A percentile compares a stretch with the other conserved stretches of the same genome.
Conservation (phyloP, 1,140 invertebrate species). For the Drosophila rhopaloa region DNA sequence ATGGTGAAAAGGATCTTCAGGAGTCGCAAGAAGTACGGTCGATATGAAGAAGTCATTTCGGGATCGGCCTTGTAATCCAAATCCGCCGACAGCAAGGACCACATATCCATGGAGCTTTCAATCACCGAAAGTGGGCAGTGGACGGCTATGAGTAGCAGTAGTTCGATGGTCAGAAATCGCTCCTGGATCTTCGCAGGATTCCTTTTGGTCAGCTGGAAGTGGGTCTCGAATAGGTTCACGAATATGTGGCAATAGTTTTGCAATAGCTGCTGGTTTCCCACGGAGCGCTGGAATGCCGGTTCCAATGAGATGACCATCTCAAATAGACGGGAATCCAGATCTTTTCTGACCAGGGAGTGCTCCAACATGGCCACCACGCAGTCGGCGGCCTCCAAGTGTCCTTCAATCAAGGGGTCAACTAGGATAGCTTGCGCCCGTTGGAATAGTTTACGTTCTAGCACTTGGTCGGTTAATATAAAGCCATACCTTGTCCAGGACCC, state of each 20-base stretch:
- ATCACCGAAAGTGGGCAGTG: not conserved
- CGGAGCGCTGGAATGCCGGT: not conserved
- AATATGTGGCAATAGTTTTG: conserved; percentile 11
- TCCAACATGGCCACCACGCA: not conserved
- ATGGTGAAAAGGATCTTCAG: not conserved
- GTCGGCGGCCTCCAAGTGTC: not conserved
- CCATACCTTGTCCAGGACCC: conserved; percentile 4
- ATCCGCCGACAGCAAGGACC: not conserved
- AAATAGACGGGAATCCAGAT: not conserved
- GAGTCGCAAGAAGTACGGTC: not conserved
- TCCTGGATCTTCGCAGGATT: not conserved
- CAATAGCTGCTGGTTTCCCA: not conserved
- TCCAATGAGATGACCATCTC: not conserved
- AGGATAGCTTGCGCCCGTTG: not conserved
- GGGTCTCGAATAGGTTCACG: not conserved
- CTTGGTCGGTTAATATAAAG: not conserved
- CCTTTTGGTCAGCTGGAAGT: not conserved
- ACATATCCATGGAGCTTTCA: not conserved
- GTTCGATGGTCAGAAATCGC: not conserved
- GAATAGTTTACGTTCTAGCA: not conserved
- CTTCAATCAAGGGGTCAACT: not conserved
- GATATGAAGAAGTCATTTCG: not conserved
- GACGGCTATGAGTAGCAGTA: not conserved
- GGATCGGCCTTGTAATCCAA: not conserved
- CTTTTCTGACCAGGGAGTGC: not conserved